Evolutionary conservation across 2,888 invertebrate genomes (phyloP), one percentile per base, ranked within the genome.

Genomic region (Orthonychiurus folsomi): DNA sequence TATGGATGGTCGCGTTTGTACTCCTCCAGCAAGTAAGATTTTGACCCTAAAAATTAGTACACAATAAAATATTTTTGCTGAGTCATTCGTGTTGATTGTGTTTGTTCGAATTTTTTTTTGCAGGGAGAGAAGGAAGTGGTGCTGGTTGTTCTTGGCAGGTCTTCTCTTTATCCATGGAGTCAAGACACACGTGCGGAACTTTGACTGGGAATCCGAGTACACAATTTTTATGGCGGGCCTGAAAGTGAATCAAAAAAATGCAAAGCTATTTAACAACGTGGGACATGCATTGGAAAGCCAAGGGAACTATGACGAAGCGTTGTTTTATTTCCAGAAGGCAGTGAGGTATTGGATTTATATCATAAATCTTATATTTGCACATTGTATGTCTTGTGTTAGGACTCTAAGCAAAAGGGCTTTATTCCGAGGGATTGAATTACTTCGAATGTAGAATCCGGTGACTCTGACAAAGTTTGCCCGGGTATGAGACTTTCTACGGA

Each of bases 221-320:
- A 85, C 89, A 24, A 86, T 96, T 75, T 96, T 95, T 79, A 90
- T 89, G 82, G 89, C 94, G 2, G 95, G 94, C 18, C 80, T 96
- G 60, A 81, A 81, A 75, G 86, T 93, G 56, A 94, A 92, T 76
- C 86, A 87, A 72, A 84, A 86, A 69, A 96, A 96, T 79, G 96
- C 96, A 25, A 96, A 96, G 78, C 81, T 96, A 25, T 96, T 91
- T 80, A 96, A 96, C 79, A 96, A 96, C 78, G 94, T 96, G 1
- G 96, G 95, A 0, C 95, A 96, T 78, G 93, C 94, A 0, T 80
- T 96, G 71, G 95, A 96, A 80, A 87, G 84, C 67, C 83, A 85
- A 73, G 83, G 81, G 1, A 78, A 80, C 59, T 84, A 81, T 74
- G 77, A 78, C 56, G 92, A 93, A 76, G 95, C 96, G 0, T 79